phyloP scores from a whole-genome alignment of 2,888 invertebrate genomes.

The Nemapogon koenigi region DNA sequence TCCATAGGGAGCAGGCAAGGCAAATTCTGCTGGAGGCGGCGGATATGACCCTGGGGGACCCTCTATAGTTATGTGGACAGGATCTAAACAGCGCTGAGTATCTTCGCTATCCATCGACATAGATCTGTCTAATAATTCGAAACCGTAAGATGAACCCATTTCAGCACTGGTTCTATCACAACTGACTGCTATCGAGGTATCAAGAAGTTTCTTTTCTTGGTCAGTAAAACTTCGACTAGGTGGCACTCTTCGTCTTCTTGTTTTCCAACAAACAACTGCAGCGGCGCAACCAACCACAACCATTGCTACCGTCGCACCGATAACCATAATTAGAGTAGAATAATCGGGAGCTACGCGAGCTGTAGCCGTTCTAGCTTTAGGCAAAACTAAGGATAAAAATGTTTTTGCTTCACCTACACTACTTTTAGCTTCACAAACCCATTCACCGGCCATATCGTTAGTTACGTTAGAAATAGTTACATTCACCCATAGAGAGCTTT shows the following conservation, averaged over 20 bases:
- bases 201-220: conserved; percentile 86
- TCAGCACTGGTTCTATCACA: conserved; percentile 72
- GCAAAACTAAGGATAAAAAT: conserved; percentile 63
- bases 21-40: conserved; percentile 54
- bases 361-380: conserved; percentile 74
- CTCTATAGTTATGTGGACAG: conserved; percentile 68
- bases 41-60: conserved; percentile 47
- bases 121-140: conserved; percentile 59
- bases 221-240: conserved; percentile 78
- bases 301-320: conserved; percentile 73
- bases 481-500: conserved; percentile 75
- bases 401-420: conserved; percentile 64
- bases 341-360: conserved; percentile 76
- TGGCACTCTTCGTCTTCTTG: conserved; percentile 76
- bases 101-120: conserved; percentile 58
- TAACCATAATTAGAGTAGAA: conserved; percentile 73
- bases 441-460: conserved; percentile 83
- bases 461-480: conserved; percentile 84
- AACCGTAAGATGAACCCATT: conserved; percentile 58
- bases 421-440: conserved; percentile 82
- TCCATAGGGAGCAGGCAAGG: conserved; percentile 61
- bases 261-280: conserved; percentile 63
- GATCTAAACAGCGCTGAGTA: conserved; percentile 53
- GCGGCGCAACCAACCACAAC: conserved; percentile 66
- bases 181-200: conserved; percentile 72